Conservation (phyloP, 2,113 vertebrate genomes). For the Pandion haliaetus region DNA sequence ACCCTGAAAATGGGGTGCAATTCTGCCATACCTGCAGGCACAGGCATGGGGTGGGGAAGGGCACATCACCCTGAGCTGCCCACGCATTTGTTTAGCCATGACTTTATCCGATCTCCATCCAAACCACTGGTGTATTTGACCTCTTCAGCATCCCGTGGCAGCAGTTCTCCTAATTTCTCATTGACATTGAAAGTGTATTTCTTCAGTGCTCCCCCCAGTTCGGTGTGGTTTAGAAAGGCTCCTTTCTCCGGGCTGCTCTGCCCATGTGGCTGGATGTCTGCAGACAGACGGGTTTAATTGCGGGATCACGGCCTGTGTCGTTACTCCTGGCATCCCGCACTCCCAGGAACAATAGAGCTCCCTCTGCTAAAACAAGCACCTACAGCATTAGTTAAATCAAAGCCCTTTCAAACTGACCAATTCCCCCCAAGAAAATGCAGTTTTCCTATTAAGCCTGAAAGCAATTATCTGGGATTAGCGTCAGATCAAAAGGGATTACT, state of each 20-base stretch:
- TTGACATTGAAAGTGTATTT: rapidly evolving
- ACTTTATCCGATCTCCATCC: not conserved
- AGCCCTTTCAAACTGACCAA: slow-evolving; percentile 21
- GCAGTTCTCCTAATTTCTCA: not conserved
- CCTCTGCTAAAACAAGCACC: slow-evolving; percentile 8
- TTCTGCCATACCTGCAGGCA: not conserved
- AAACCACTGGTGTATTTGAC: not conserved
- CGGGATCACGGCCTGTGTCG: not conserved
- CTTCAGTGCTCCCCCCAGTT: too few species aligned
- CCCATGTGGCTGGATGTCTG: not conserved
- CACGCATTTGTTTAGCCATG: rapidly evolving
- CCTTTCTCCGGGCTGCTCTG: not conserved
- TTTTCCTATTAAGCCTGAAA: slow-evolving; percentile 65
- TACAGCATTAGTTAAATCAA: not conserved
- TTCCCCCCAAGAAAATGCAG: slow-evolving; percentile 46
- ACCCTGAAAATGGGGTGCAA: rapidly evolving
- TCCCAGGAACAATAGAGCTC: not conserved
- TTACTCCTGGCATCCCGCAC: not conserved
- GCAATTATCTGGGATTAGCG: slow-evolving; percentile 79
- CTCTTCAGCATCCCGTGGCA: not conserved
- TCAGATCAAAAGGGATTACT: slow-evolving; percentile 71
- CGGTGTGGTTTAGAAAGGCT: not conserved
- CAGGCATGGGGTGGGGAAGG: not conserved
- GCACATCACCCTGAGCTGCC: not conserved
- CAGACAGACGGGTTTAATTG: not conserved